Conservation (phyloP, 2,888 invertebrate genomes). For the Clanis bilineata region DNA sequence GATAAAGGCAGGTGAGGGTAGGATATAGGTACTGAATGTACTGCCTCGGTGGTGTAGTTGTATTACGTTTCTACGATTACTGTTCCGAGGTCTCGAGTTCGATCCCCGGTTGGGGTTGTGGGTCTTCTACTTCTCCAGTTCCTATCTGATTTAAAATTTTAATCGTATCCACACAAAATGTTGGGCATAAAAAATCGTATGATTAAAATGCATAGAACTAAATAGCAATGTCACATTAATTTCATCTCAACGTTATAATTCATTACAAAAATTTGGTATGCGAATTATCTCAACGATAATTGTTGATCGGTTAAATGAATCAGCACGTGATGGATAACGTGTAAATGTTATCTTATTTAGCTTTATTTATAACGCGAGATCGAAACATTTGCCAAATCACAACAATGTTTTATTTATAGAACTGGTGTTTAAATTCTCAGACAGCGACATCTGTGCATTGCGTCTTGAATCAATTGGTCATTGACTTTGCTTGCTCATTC, state of each 20-base stretch:
- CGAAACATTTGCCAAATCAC: slow-evolving; percentile 23
- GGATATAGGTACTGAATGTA: no score
- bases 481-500: background rate
- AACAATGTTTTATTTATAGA: slow-evolving; percentile 16
- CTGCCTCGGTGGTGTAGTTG: no score
- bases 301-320: background rate
- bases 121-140: no score
- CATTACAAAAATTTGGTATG: background rate
- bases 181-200: no score
- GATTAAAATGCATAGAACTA: background rate
- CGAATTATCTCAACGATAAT: background rate
- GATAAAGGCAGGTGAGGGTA: no score
- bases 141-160: no score
- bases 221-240: background rate
- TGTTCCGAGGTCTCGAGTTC: no score
- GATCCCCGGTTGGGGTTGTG: no score
- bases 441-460: background rate
- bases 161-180: no score
- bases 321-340: slow-evolving; percentile 1
- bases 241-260: background rate
- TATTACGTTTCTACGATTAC: no score
- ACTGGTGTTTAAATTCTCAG: background rate
- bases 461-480: background rate
- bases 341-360: background rate
- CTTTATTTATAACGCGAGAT: slow-evolving; percentile 10